Evolutionary conservation across 2,797 vertebrate genomes (phyloP), one percentile per base, ranked within the genome.

Genomic region (Mus minutoides): DNA sequence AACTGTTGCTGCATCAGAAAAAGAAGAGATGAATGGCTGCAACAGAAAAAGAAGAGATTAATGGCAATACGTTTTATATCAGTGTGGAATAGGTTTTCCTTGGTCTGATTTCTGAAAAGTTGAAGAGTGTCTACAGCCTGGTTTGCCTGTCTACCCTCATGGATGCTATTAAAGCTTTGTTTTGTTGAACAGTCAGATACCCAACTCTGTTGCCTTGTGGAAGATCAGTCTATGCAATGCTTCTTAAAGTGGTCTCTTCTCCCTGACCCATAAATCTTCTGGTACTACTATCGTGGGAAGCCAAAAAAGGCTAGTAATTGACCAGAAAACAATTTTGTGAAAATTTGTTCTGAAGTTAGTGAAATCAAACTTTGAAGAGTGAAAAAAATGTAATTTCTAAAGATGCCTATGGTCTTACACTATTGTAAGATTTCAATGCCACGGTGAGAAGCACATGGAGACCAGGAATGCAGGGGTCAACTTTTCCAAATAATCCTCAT

Each of bases 1-100:
- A 99, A 98, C 99, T 98, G 98, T 98, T 99, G 92, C 98, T 99
- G 89, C 99, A 99, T 11, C 49, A 49, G 49, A 12, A 49, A 49
- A 49, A 49, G 49, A 49, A 49, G 49, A 49, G 10, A 9, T 49
- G 49, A 29, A 93, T 69, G 46, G 49, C 14, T n/a, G 43, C 43
- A 46, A 46, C 43, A 46, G 43, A 46, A 46, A 46, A 46, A 46
- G 43, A 46, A 46, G 43, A 46, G 43, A 46, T 46, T 3, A 29
- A 93, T 73, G 46, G 49, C 14, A 17, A 0, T 84, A 6, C 49
- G 49, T 92, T 86, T 93, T 75, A 0, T 62, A 11, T 94, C 24
- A n/a, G 75, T 94, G 84, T 97, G 94, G 58, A 97, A 37, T 94
- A 90, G 89, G 90, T 94, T 94, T 97, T 92, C 92, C 91, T 87